These are phyloP conservation scores for Wiebesia pumilae DNA, from an alignment of 1,140 invertebrate species.

Conservation along the genomic window DNA sequence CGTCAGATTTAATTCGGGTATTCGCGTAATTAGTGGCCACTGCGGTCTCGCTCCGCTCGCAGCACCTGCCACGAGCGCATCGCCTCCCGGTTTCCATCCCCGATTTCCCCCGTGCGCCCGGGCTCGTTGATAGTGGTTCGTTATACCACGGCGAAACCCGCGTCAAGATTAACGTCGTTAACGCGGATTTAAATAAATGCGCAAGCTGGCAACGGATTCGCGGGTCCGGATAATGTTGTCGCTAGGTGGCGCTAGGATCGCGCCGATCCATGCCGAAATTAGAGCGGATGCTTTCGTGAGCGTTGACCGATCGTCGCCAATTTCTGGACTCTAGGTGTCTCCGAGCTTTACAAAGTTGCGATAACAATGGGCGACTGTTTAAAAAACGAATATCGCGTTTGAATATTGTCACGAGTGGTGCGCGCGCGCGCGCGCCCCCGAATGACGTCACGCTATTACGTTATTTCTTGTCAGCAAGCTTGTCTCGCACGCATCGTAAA, in stretches of 20 bases:
- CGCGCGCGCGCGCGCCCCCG: too few relatives aligned
- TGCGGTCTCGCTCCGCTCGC: conserved; percentile 71
- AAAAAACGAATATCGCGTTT: too few relatives aligned
- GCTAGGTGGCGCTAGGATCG: not conserved
- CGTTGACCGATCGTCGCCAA: not conserved
- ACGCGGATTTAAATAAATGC: conserved; percentile 33
- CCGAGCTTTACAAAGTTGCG: too few relatives aligned
- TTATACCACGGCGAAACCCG: not conserved
- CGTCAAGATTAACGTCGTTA: conserved; percentile 27
- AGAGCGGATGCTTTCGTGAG: not conserved
- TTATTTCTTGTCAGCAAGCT: not conserved
- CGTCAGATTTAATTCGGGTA: conserved; percentile 74
- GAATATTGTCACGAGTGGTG: too few relatives aligned
- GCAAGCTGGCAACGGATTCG: too few relatives aligned
- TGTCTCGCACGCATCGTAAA: not conserved
- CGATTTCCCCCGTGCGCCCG: not conserved
- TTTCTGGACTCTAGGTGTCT: too few relatives aligned
- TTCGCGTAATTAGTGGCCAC: conserved; percentile 71
- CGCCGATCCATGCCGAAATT: not conserved
- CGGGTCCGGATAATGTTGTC: not conserved
- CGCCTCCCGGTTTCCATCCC: not conserved
- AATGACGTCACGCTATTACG: too few relatives aligned
- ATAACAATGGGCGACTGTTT: too few relatives aligned
- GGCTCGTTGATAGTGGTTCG: conserved; percentile 33
- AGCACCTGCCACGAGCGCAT: conserved; percentile 66